These are phyloP conservation scores for Zaprionus africanus DNA, from an alignment of 1,140 invertebrate species.

Conservation along the genomic window DNA sequence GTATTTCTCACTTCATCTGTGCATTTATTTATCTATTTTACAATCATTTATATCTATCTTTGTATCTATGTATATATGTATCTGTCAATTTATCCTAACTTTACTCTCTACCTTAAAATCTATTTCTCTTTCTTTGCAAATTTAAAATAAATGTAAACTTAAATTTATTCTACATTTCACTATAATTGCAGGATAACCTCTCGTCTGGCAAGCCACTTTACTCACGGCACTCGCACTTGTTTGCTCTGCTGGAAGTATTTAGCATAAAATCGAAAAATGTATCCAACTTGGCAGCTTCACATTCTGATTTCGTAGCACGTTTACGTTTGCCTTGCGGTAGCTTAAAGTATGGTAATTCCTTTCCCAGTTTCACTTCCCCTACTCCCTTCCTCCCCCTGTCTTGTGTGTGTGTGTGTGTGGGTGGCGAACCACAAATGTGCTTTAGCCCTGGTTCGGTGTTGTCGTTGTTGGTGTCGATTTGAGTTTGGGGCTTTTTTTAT, in stretches of 20 bases:
- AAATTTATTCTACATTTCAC: too few relatives aligned
- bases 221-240: neutral
- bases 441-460: conserved; percentile 26
- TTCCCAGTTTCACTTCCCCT: conserved; percentile 10
- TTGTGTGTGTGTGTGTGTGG: conserved; percentile 22
- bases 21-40: too few relatives aligned
- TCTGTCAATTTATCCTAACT: too few relatives aligned
- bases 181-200: neutral
- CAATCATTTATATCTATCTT: too few relatives aligned
- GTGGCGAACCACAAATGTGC: conserved; percentile 67
- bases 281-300: conserved; percentile 42
- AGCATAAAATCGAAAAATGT: conserved; percentile 51
- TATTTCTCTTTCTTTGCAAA: too few relatives aligned
- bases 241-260: conserved; percentile 20
- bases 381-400: neutral
- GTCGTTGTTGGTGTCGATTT: conserved; percentile 35
- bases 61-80: too few relatives aligned
- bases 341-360: conserved; percentile 80
- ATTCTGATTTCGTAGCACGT: conserved; percentile 34
- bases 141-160: too few relatives aligned
- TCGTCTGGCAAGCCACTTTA: neutral
- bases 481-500: conserved; percentile 64
- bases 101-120: too few relatives aligned
- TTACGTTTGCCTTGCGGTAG: conserved; percentile 60
- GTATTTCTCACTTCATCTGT: too few relatives aligned